These are phyloP conservation scores for Polypterus bichir DNA, from an alignment of 2,113 vertebrate genomes.

Conservation along the genomic window DNA sequence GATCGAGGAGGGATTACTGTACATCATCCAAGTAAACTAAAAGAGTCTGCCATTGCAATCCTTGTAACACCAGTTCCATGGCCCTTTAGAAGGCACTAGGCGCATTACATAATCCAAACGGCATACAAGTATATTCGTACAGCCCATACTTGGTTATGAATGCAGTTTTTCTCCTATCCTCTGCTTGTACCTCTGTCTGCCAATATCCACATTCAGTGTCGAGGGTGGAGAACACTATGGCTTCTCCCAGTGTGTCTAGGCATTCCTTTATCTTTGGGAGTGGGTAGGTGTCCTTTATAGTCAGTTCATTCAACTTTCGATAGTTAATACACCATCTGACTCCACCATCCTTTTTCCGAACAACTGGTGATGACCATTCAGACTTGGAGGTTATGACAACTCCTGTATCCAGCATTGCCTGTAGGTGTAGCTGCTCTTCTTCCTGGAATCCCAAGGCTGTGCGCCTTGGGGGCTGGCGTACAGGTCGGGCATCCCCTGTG, in stretches of 20 bases:
- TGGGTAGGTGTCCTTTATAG: background rate
- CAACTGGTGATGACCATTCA: background rate
- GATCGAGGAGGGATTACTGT: too few relatives aligned
- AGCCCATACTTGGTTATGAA: background rate
- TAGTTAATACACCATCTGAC: conserved; percentile 1
- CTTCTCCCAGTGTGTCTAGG: background rate
- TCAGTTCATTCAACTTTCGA: background rate
- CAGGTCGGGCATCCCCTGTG: background rate
- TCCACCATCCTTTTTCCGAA: conserved; percentile 2
- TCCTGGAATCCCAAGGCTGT: background rate
- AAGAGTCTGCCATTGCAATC: too few relatives aligned
- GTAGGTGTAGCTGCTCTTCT: conserved; percentile 5
- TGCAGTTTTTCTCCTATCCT: background rate
- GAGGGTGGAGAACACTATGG: background rate
- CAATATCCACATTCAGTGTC: conserved; percentile 3
- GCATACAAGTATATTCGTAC: background rate
- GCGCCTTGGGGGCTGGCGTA: background rate
- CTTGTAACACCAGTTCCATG: too few relatives aligned
- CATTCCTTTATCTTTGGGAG: conserved; percentile 6
- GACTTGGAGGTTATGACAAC: background rate
- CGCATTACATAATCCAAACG: too few relatives aligned
- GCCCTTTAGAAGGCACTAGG: too few relatives aligned
- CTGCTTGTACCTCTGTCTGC: background rate
- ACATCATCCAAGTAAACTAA: too few relatives aligned
- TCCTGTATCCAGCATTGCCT: background rate